Conservation (phyloP, 1,140 invertebrate genomes). For the Tetramorium alpestre region DNA sequence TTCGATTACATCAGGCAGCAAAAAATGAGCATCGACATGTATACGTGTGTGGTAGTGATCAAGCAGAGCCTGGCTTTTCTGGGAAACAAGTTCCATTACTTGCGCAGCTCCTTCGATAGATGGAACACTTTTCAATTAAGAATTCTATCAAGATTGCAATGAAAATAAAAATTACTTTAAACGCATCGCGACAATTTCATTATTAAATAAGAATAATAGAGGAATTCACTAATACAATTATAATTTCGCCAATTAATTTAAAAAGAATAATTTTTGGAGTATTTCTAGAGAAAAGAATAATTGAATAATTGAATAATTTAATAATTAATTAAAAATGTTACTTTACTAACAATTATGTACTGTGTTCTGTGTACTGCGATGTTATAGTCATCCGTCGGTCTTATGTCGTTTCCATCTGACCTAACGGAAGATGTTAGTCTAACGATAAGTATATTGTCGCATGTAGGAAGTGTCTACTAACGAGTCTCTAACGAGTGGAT, state of each 20-base stretch:
- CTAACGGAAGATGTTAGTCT: slow-evolving; percentile 8
- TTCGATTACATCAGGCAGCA: slow-evolving; percentile 61
- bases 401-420: neutral
- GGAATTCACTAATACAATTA: neutral
- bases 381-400: neutral
- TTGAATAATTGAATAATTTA: neutral
- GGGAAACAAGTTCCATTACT: slow-evolving; percentile 1
- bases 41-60: neutral
- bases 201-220: neutral
- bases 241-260: neutral
- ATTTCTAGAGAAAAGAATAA: neutral
- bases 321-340: slow-evolving; percentile 12
- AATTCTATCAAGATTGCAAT: neutral
- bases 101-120: neutral
- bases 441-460: slow-evolving; percentile 32
- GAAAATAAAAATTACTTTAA: neutral
- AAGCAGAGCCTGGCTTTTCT: neutral
- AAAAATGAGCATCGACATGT: slow-evolving; percentile 29
- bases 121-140: neutral
- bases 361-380: neutral
- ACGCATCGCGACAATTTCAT: neutral
- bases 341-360: neutral
- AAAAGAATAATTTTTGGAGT: neutral
- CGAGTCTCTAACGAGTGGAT: slow-evolving; percentile 59
- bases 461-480: slow-evolving; percentile 64